Conservation (phyloP, 2,113 vertebrate genomes). For the Scophthalmus maximus region DNA sequence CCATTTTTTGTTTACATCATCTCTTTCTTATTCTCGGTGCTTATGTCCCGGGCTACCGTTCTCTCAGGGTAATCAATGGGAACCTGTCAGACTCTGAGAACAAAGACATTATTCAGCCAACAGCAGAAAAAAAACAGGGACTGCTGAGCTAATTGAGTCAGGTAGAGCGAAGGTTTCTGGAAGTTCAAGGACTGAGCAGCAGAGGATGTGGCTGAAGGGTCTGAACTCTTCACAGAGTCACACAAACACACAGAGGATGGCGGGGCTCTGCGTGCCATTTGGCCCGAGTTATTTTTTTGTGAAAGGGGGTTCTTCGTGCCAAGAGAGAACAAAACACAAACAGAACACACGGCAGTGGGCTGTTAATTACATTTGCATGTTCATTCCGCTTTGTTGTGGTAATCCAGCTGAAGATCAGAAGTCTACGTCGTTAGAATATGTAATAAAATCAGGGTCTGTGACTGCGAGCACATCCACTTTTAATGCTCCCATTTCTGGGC, state of each 20-base stretch:
- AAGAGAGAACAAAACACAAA: slow-evolving; percentile 69
- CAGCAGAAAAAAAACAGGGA: slow-evolving; percentile 18
- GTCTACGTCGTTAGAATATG: slow-evolving; percentile 67
- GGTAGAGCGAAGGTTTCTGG: slow-evolving; percentile 47
- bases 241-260: slow-evolving; percentile 22
- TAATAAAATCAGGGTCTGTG: slow-evolving; percentile 67
- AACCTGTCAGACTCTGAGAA: slow-evolving; percentile 48
- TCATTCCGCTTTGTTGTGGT: slow-evolving; percentile 76
- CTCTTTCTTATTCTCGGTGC: slow-evolving; percentile 32
- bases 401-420: slow-evolving; percentile 64
- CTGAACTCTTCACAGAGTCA: slow-evolving; percentile 48
- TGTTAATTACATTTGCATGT: slow-evolving; percentile 74
- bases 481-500: slow-evolving; percentile 54
- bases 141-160: slow-evolving; percentile 44
- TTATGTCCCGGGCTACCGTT: neutral
- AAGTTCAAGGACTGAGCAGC: slow-evolving; percentile 58
- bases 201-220: slow-evolving; percentile 61
- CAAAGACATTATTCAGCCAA: slow-evolving; percentile 66
- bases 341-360: slow-evolving; percentile 62
- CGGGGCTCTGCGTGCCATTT: slow-evolving; percentile 59
- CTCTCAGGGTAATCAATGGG: slow-evolving; percentile 54
- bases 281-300: slow-evolving; percentile 62
- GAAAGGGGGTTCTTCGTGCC: slow-evolving; percentile 47
- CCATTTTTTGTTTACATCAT: slow-evolving; percentile 10
- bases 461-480: slow-evolving; percentile 48